Percentiles rank a stretch among this genome's conserved stretches.
These are phyloP conservation scores for Achatina immaculata DNA, from an alignment of 1,140 invertebrate genomes.

Conservation along the genomic window DNA sequence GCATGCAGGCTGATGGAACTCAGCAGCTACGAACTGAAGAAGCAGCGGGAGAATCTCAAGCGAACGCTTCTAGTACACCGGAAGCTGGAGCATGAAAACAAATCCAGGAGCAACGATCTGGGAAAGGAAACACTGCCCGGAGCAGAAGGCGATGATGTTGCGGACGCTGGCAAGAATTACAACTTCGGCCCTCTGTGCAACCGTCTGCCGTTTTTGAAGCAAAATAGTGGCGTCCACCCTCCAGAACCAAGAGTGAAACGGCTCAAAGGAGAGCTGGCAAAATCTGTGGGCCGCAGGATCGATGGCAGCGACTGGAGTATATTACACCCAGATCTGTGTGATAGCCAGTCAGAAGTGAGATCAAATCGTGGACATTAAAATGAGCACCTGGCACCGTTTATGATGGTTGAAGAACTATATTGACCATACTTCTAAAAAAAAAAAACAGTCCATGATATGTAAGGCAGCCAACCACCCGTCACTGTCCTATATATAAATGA, in stretches of 20 bases:
- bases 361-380: too few relatives aligned
- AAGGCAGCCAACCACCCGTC: too few relatives aligned
- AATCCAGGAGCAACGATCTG: not conserved
- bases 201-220: not conserved
- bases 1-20: not conserved
- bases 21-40: not conserved
- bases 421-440: too few relatives aligned
- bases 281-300: not conserved
- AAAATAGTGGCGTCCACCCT: not conserved
- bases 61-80: not conserved
- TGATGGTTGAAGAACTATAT: too few relatives aligned
- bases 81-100: not conserved
- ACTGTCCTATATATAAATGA: too few relatives aligned
- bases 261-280: not conserved
- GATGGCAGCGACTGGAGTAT: not conserved
- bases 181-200: not conserved
- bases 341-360: not conserved
- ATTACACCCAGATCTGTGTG: not conserved
- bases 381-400: too few relatives aligned
- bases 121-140: too few relatives aligned
- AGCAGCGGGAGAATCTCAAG: not conserved
- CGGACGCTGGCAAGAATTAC: not conserved
- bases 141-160: too few relatives aligned
- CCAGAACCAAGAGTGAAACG: not conserved
- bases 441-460: too few relatives aligned